Evolutionary conservation across 2,888 invertebrate genomes (phyloP), one percentile per base, ranked within the genome.

Genomic region (Pachymerium ferrugineum): DNA sequence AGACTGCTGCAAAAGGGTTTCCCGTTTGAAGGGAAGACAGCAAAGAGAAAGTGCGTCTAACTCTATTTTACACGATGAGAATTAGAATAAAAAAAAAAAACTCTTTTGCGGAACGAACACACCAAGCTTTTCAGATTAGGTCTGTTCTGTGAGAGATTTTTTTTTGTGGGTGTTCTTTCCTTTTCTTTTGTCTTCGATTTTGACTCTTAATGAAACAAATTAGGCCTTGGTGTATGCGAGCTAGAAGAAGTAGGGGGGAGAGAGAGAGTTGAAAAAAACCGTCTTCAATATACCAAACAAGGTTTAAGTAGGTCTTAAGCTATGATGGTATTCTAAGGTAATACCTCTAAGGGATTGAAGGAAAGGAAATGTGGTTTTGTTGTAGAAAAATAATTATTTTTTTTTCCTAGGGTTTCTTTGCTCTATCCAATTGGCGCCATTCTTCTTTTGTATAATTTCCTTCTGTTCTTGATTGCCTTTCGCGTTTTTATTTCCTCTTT

Each of bases 361-460:
- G 47, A 54, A n/a, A 19, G 47, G 47, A 54, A 54, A 54, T 54
- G 47, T 54, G 47, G 47, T 54, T 54, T 54, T 54, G 47, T 54
- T 54, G 47, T 54, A 54, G 47, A 54, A 54, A 54, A 54, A 54
- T 54, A 54, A 54, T 54, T 54, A 54, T 54, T 54, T 54, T 54
- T 54, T 16, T 54, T 19, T 47, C 22, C 22, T 54, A 22, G 47
- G 6, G 19, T 54, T 54, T 19, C 47, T 54, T 22, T 22, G 47
- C 47, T 22, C 47, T 54, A 54, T 54, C 47, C 47, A 54, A 54
- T 54, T 54, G 47, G 47, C 47, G 47, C 47, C 47, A 54, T 54
- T 54, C 47, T 54, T 54, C 47, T 54, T 54, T 54, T 54, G 47
- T 54, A 54, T 54, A 54, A 54, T 54, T 54, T 22, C 47, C 47